These are phyloP conservation scores for Sciurus vulgaris DNA, from an alignment of 2,797 vertebrate species.

Conservation along the genomic window DNA sequence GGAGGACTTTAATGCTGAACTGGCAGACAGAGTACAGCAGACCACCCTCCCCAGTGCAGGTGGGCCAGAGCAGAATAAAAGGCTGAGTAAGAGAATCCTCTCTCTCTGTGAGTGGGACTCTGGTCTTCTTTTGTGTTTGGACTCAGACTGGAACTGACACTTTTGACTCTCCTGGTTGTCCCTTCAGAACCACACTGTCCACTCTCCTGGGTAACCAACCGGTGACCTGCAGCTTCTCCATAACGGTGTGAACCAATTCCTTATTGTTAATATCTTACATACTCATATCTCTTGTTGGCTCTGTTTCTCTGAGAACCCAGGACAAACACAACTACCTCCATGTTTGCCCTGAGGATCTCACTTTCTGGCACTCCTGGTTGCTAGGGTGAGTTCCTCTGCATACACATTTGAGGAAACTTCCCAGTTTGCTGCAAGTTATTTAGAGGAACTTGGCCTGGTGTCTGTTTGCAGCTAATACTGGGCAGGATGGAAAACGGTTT, in stretches of 20 bases:
- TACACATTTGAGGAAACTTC: slow-evolving; percentile 33
- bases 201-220: background rate
- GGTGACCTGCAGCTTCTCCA: background rate
- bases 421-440: slow-evolving; percentile 57
- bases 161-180: background rate
- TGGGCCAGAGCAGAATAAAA: background rate
- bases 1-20: background rate
- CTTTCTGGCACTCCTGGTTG: background rate
- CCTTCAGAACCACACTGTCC: background rate
- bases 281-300: background rate
- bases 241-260: background rate
- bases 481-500: slow-evolving; percentile 77
- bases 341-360: background rate
- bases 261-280: background rate
- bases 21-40: background rate
- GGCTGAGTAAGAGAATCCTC: background rate
- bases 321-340: background rate
- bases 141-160: background rate
- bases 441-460: slow-evolving; percentile 53
- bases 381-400: slow-evolving; percentile 29
- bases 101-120: background rate
- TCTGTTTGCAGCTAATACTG: slow-evolving; percentile 83
- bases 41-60: background rate
- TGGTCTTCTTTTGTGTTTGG: background rate
- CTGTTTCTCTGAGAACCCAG: background rate